Percentiles rank a stretch among this genome's conserved stretches.
Evolutionary conservation across 2,113 vertebrate genomes (phyloP).

Genomic region (Plecturocebus donacophilus): DNA sequence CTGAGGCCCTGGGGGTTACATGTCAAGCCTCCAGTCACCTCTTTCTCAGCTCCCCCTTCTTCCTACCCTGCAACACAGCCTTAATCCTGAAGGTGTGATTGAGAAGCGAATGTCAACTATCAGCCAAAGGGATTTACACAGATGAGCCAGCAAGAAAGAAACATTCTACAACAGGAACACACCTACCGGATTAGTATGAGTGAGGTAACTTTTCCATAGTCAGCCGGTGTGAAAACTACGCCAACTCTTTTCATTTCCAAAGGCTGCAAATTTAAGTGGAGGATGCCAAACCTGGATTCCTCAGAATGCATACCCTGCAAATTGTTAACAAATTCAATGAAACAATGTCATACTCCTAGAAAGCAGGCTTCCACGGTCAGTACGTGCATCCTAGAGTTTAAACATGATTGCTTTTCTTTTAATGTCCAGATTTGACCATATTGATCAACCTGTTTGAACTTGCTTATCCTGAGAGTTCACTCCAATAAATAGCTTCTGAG

Average conservation of each 20-base stretch:
- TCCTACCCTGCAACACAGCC: neutral
- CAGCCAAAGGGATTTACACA: neutral
- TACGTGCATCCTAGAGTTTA: neutral
- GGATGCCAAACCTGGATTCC: constrained; percentile 79
- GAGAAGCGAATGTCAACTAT: neutral
- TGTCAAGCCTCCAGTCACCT: neutral
- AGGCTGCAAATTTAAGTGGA: constrained; percentile 91
- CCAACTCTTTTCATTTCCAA: constrained; percentile 91
- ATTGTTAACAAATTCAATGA: constrained; percentile 38
- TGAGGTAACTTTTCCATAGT: constrained; percentile 92
- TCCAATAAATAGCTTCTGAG: neutral
- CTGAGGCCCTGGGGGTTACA: neutral
- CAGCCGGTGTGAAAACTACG: constrained; percentile 92
- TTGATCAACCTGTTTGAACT: neutral
- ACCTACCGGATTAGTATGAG: constrained; percentile 94
- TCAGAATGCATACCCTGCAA: constrained; percentile 70
- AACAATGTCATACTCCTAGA: neutral
- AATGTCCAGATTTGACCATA: neutral
- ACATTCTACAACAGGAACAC: neutral
- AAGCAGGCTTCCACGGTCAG: neutral
- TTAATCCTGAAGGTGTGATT: neutral
- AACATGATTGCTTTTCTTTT: neutral
- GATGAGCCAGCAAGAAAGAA: neutral
- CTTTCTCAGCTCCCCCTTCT: neutral
- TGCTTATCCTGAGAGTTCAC: neutral